Base-by-base conservation (phyloP, 1,140 invertebrate genomes). In the Pseudomyrmex cubaensis region DNA sequence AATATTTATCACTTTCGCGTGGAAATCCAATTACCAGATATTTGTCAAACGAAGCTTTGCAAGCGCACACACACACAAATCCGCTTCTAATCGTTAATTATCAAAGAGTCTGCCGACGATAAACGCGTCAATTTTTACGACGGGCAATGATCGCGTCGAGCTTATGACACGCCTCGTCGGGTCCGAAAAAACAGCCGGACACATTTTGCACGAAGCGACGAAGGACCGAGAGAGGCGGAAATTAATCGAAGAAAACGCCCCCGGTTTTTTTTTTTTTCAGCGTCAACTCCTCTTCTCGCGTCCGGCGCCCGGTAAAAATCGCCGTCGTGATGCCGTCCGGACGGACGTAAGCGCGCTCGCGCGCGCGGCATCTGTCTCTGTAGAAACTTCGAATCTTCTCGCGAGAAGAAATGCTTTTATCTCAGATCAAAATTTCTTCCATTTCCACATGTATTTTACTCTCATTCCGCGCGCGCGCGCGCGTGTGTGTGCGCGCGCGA, bases 141-240 rank as follows among this genome's bases (percentile, higher is more conserved):
- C 13, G 20, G 52, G 77, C 84, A 86, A 87, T 86, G 56, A 87
- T 75, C 35, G 54, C 67, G 57, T 70, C 57, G 50, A 86, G 85
- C 59, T 17, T 70, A 87, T 57, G 78, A 72, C 50, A 82, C 56
- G 44, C 84, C 56, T 57, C 84, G 70, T 64, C 13, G 84, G 70
- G 78, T 82, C 46, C 20, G 84, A 86, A 87, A 87, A 87, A 13
- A 10, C 62, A 44, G 50, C 35, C 76, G 73, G 57, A 85, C 70
- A 83, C 85, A 73, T 74, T 86, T 86, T 52, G 66, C 84, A 59
- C 84, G 83, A 63, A 84, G 15, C 66, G 50, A 69, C 54, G 59
- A 77, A 66, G 63, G 63, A 83, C 69, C 57, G 77, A 70, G 69
- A 74, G 84, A 61, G 57, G 61, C 69, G 85, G 85, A 87, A 87